Evolutionary conservation across 2,113 vertebrate species (phyloP), one percentile per base, ranked within the genome.

Genomic region (Sterrhoptilus dennistouni): DNA sequence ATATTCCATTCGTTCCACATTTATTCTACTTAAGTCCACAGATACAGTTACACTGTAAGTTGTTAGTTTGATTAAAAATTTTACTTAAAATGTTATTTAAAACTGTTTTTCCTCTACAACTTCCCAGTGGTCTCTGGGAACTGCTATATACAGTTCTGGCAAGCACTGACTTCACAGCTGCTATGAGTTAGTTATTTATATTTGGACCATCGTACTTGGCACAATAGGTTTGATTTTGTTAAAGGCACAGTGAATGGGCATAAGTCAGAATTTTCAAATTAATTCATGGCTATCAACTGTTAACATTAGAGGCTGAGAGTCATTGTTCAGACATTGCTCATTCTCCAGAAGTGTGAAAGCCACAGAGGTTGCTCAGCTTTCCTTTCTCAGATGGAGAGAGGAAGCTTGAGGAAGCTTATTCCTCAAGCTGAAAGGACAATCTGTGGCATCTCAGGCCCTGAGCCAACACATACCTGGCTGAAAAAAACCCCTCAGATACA

Each of bases 201-300:
- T 90, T 56, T 82, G 47, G n/a, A 28, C 52, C 68, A 75, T 64
- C 72, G 60, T 81, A 84, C 71, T 95, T 87, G 83, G 76, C 86
- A 91, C 27, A 95, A 84, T 35, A 44, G 20, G 18, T 82, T 75
- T 82, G 74, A 89, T 96, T 96, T 94, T 85, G n/a, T 91, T 91
- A 89, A 95, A 94, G 53, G 11, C 69, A 69, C 23, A 87, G 74
- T 87, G 53, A 94, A 79, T 69, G 44, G 71, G 28, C 28, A 81
- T 16, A 82, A 84, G 91, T 75, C 52, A 68, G 25, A n/a, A 75
- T 70, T 92, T 88, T 80, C 47, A 61, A 57, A 66, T 50, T 4
- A 86, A 76, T 53, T 70, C 1, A 5, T 68, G 63, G 24, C 29
- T 68, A 35, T n/a, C n/a, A 78, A 3, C 40, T 49, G 19, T 42